Base-by-base conservation (phyloP, 2,113 vertebrate species). In the Cebidichthys violaceus region DNA sequence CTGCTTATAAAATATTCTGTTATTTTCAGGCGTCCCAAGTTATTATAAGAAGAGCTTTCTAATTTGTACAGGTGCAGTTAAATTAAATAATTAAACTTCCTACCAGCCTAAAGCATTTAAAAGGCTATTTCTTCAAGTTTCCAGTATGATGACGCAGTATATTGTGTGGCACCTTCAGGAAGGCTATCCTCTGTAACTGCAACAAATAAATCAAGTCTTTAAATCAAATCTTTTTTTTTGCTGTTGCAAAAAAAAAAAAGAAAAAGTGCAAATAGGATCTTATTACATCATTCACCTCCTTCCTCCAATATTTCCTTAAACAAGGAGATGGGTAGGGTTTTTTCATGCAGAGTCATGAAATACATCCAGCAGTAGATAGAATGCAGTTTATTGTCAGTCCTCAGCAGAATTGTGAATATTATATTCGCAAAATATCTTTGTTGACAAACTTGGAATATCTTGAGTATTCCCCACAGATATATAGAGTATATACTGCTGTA, bases 61-160 rank as follows among this genome's bases (percentile, higher is more conserved):
- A 81, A 89, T 88, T 79, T 74, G 13, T 17, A 33, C 74, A 81
- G 62, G 77, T 82, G 74, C 52, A 69, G 64, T 52, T 89, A n/a
- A n/a, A n/a, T n/a, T 31, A 70, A 77, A 81, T 60, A 82, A 71
- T 55, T 67, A 37, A 45, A 6, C 52, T 69, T 37, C 33, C 52
- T 74, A 47, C 45, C 43, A 52, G 70, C 27, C 20, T 39, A 43
- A 35, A 67, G 59, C 57, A 71, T 90, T 80, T 80, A 82, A 84
- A 54, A 55, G 84, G 82, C 82, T 78, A 57, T 13, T 10, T 35
- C 76, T 81, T 76, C 43, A 84, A n/a, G 18, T 76, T 85, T 70
- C 67, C 66, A 69, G 50, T 82, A 67, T 27, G 20, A 70, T 50
- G 61, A 31, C 54, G 70, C 62, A 29, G 29, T 31, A 61, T 70